phyloP scores from a whole-genome alignment of 2,888 invertebrate genomes.

The Ferrisia virgata region DNA sequence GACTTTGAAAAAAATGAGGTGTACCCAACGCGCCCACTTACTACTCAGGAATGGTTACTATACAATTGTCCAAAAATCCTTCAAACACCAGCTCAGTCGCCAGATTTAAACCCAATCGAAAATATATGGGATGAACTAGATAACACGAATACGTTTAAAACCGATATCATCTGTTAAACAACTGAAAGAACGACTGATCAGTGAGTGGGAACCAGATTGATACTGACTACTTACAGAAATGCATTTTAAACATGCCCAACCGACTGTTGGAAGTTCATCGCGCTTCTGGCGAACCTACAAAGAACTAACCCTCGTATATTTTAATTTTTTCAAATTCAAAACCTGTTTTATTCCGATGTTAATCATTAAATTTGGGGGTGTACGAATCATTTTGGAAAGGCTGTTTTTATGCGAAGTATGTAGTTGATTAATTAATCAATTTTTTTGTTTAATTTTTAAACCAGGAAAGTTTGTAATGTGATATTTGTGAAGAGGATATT shows the following conservation, averaged over 20 bases:
- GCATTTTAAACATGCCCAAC: neutral
- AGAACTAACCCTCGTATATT: neutral
- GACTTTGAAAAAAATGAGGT: no score
- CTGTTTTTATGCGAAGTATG: no score
- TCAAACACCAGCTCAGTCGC: neutral
- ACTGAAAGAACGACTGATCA: neutral
- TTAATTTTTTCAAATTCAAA: neutral
- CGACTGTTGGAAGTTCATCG: neutral
- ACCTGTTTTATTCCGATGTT: neutral
- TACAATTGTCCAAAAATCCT: neutral
- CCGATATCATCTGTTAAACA: neutral
- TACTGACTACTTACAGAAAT: neutral
- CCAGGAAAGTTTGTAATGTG: no score
- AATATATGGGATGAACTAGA: neutral
- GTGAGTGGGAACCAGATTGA: neutral
- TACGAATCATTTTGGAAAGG: neutral
- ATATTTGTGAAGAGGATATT: no score
- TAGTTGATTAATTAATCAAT: no score
- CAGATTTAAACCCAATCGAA: neutral
- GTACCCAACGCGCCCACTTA: no score
- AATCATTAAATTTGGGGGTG: neutral
- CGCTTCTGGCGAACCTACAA: neutral
- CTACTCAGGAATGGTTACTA: neutral
- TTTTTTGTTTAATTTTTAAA: no score
- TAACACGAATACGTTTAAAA: neutral